A percentile compares a stretch with the other conserved stretches of the same genome.
phyloP scores from a whole-genome alignment of 2,797 vertebrate genomes.

The Coregonus sp. region DNA sequence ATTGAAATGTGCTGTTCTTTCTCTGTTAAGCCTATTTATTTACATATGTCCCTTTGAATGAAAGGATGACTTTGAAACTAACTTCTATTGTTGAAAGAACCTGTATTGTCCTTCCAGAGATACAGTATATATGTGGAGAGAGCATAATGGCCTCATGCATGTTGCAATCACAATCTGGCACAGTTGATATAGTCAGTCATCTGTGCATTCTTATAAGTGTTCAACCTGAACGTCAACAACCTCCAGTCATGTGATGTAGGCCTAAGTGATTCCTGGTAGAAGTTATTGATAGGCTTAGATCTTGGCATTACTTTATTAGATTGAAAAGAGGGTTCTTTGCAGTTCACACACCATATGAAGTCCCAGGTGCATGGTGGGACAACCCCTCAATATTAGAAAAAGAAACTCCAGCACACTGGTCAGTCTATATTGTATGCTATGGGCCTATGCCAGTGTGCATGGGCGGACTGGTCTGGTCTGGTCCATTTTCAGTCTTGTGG shows the following conservation, averaged over 20 bases:
- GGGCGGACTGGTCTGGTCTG: too few species aligned
- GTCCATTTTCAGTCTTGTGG: too few species aligned
- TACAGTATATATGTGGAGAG: too few species aligned
- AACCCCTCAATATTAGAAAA: neutral
- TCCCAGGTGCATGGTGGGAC: neutral
- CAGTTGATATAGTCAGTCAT: slow-evolving; percentile 2
- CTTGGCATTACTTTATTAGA: neutral
- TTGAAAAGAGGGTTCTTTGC: neutral
- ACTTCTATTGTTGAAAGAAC: too few species aligned
- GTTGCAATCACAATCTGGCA: neutral
- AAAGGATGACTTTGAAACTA: too few species aligned
- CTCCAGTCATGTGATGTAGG: neutral
- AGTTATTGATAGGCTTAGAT: neutral
- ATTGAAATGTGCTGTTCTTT: too few species aligned
- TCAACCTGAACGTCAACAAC: neutral
- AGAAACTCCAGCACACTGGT: neutral
- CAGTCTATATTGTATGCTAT: neutral
- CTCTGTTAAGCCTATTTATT: too few species aligned
- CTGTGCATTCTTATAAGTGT: slow-evolving; percentile 20
- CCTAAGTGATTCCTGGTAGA: neutral
- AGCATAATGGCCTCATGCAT: neutral
- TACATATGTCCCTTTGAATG: too few species aligned
- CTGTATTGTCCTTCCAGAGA: too few species aligned
- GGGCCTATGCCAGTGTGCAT: too few species aligned
- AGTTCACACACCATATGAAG: neutral